These are phyloP conservation scores for Pachyrhynchus sulphureomaculatus DNA, from an alignment of 1,140 invertebrate genomes.

Conservation along the genomic window DNA sequence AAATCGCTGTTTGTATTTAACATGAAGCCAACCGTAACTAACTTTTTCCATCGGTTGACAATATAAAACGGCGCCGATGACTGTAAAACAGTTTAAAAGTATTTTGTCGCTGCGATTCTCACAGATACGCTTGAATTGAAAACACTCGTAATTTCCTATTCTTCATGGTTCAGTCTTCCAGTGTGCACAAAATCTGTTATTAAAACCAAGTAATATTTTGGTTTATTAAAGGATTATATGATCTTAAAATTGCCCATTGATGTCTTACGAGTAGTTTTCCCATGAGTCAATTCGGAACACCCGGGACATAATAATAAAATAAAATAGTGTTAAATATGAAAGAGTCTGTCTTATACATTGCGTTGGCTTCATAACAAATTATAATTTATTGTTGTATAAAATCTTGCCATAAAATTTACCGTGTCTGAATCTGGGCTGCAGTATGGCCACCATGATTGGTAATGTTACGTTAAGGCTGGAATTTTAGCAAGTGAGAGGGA, in stretches of 20 bases:
- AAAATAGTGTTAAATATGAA: no score
- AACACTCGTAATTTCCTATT: constrained; percentile 21
- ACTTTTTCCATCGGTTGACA: constrained; percentile 20
- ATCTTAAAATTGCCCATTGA: constrained; percentile 5
- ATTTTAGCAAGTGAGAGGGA: no score
- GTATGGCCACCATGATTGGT: no score
- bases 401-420: no score
- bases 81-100: constrained; percentile 19
- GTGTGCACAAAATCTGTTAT: constrained; percentile 22
- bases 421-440: no score
- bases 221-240: constrained; percentile 16
- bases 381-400: no score
- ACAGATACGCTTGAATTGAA: constrained; percentile 26
- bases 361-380: no score
- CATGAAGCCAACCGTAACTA: constrained; percentile 13
- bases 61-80: constrained; percentile 13
- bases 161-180: constrained; percentile 23
- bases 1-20: constrained; percentile 12
- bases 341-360: no score
- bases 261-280: background rate
- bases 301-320: no score
- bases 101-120: constrained; percentile 23
- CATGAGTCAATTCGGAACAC: background rate
- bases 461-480: no score
- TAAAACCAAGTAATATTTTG: constrained; percentile 23